These are phyloP conservation scores for Takifugu flavidus DNA, from an alignment of 2,113 vertebrate species.

Conservation along the genomic window DNA sequence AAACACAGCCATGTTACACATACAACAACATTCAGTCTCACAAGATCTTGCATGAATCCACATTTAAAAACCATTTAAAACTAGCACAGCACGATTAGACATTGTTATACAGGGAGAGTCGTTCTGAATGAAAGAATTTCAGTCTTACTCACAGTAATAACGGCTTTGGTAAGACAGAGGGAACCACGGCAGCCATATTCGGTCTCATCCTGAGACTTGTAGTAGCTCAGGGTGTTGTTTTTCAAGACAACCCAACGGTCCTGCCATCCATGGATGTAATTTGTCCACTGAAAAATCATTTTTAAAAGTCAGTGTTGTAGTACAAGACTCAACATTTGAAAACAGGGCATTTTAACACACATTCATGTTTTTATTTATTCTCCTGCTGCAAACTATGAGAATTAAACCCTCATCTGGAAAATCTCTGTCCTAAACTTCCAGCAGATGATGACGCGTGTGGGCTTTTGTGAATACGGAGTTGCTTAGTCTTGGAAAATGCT, in stretches of 20 bases:
- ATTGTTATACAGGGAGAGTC: neutral
- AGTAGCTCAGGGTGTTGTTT: slow-evolving; percentile 93
- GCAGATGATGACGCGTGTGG: slow-evolving; percentile 29
- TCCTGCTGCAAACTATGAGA: neutral
- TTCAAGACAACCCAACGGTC: slow-evolving; percentile 97
- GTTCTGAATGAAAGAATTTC: neutral
- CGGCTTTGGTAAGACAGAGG: slow-evolving; percentile 94
- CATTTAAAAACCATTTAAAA: no score
- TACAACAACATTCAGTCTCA: neutral
- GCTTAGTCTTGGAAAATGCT: slow-evolving; percentile 58
- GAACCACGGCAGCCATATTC: slow-evolving; percentile 97
- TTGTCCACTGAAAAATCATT: slow-evolving; percentile 86
- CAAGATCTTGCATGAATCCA: slow-evolving; percentile 1
- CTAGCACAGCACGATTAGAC: neutral
- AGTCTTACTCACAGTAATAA: slow-evolving; percentile 85
- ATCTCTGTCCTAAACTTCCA: slow-evolving; percentile 18
- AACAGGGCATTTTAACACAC: no score
- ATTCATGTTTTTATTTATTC: neutral
- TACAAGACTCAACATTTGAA: neutral
- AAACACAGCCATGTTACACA: slow-evolving; percentile 3
- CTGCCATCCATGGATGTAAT: slow-evolving; percentile 99
- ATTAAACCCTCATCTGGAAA: neutral
- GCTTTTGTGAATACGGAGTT: slow-evolving; percentile 28
- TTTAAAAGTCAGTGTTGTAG: neutral
- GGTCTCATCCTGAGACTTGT: slow-evolving; percentile 94